Percentiles rank a stretch among this genome's conserved stretches.
Conservation (phyloP, 1,140 invertebrate species). For the Panagrolaimus sp. region DNA sequence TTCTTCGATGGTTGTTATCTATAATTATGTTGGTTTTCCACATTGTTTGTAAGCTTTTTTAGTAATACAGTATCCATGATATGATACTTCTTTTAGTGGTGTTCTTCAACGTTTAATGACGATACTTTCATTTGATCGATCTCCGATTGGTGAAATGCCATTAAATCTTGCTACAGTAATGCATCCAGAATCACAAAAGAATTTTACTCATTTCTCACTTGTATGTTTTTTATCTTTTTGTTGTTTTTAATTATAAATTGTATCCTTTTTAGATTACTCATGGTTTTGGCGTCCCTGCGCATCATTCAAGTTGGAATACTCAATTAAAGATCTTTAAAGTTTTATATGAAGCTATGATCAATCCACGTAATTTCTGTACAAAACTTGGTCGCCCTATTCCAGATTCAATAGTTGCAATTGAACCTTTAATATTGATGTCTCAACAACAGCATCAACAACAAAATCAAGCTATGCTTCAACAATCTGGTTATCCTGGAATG, state of each 20-base stretch:
- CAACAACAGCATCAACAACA: no score
- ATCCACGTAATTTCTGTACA: neutral
- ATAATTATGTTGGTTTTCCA: neutral
- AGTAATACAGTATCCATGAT: no score
- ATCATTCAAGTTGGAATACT: neutral
- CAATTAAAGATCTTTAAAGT: neutral
- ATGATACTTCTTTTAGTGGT: neutral
- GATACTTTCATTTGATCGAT: neutral
- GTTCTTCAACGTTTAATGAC: neutral
- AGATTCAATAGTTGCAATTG: no score
- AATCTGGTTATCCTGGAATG: no score
- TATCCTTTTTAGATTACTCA: neutral
- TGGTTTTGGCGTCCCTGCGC: neutral
- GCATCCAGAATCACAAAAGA: neutral
- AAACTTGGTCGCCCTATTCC: neutral
- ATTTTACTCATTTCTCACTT: conserved; percentile 1
- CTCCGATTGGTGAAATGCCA: neutral
- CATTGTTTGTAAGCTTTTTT: neutral
- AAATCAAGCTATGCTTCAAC: no score
- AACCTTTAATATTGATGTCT: no score
- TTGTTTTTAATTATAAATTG: neutral
- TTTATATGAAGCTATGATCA: neutral
- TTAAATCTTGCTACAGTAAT: neutral
- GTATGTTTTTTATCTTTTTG: neutral
- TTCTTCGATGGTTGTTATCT: neutral